These are phyloP conservation scores for Rhinoraja longicauda DNA, from an alignment of 2,797 vertebrate species.

Conservation along the genomic window DNA sequence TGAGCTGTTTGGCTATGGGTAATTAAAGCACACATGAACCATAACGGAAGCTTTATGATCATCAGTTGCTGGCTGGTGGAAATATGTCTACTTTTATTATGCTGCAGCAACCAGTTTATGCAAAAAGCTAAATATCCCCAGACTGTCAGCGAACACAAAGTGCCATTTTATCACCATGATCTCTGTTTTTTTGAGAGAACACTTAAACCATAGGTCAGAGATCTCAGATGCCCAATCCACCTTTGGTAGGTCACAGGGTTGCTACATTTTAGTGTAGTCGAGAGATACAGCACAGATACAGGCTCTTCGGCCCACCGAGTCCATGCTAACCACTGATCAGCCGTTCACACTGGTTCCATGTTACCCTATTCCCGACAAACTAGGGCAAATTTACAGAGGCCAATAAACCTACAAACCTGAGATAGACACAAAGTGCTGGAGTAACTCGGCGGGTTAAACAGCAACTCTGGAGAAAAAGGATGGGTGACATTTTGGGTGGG, in stretches of 20 bases:
- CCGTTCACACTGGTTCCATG: no score
- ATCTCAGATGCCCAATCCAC: background rate
- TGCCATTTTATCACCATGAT: background rate
- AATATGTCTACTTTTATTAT: background rate
- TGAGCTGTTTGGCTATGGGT: background rate
- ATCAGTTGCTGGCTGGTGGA: background rate
- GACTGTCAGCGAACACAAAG: background rate
- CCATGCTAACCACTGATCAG: no score
- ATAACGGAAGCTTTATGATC: background rate
- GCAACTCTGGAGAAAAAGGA: no score
- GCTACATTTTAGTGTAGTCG: background rate
- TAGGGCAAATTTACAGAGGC: no score
- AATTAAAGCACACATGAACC: background rate
- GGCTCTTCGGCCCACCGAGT: no score
- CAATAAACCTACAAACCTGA: no score
- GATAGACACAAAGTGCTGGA: no score
- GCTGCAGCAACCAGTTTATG: background rate
- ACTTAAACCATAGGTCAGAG: background rate
- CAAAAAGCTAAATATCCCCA: background rate
- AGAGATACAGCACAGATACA: no score
- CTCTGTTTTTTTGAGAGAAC: background rate
- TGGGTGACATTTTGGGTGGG: no score
- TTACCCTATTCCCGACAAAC: no score
- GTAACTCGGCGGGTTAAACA: no score
- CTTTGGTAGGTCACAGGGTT: no score